Base-by-base conservation (phyloP, 92 coral and sea anemone genomes). In the Zoanthus solanderi region DNA sequence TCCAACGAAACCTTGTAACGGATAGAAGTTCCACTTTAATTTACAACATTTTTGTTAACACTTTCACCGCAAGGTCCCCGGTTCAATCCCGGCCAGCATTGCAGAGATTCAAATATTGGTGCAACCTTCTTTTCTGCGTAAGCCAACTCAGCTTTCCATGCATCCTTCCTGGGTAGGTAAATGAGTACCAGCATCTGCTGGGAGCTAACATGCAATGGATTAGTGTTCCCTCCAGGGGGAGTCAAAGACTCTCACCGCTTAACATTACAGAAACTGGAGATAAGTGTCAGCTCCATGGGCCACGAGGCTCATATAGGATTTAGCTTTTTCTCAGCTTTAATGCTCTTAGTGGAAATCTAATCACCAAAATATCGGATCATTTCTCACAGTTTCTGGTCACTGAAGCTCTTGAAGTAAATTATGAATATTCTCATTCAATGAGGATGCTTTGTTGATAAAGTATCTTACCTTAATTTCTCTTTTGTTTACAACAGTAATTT, bases 1-100 rank as follows among this genome's bases (percentile, higher is more conserved):
- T 89, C 68, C 92, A 89, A 89, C 88, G 88, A 34, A 83, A 88
- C 28, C 53, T 77, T 74, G 80, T 83, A 44, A 89, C 92, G 30
- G 60, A 60, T 83, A 60, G 78, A 37, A 72, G 76, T 75, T 89
- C 89, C 58, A 78, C 87, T 30, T 58, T 85, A 78, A 78, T 90
- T 48, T 81, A 83, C 32, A 89, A 74, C 72, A 83, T 90, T 75
- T 90, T 84, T 77, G 83, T 76, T 44, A 84, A 90, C 68, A 75
- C 81, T 12, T 53, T 68, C 72, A 85, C 73, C 52, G 4, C 8
- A 4, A 47, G 8, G 23, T 23, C 23, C 23, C 23, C 23, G 23
- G 23, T 23, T 23, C 23, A 23, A 23, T 23, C 23, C 23, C 23
- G 23, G 23, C 23, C 23, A 23, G 23, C 23, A 23, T 23, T 23